phyloP scores from a whole-genome alignment of 2,797 vertebrate species.

The Mycteria americana region DNA sequence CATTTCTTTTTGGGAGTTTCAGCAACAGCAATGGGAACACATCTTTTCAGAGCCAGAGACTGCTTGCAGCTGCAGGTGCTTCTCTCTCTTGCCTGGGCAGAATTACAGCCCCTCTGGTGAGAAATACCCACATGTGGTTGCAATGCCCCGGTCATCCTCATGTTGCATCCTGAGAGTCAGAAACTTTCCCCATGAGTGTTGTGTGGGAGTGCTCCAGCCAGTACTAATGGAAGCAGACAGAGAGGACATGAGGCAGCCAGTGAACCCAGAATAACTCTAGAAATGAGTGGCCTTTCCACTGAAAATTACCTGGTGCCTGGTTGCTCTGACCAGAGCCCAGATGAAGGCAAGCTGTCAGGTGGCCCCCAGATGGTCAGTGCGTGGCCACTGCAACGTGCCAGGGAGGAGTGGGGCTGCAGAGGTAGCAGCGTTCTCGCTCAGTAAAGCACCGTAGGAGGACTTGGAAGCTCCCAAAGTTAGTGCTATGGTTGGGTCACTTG shows the following conservation, averaged over 20 bases:
- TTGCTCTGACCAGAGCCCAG: neutral
- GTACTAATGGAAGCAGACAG: neutral
- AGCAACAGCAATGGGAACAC: neutral
- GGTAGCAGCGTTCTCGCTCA: neutral
- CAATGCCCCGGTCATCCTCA: neutral
- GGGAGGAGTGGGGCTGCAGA: fast-evolving
- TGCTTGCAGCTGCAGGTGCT: neutral
- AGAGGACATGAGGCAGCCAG: neutral
- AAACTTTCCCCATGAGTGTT: fast-evolving
- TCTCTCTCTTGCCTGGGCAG: neutral
- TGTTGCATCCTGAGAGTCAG: neutral
- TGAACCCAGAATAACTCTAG: neutral
- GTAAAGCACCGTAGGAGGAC: neutral
- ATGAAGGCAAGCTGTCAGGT: neutral
- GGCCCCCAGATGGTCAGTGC: too few relatives aligned
- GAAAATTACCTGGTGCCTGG: neutral
- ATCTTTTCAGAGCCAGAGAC: neutral
- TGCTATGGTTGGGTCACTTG: neutral
- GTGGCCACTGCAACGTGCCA: neutral
- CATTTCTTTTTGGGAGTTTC: neutral
- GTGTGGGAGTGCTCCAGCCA: neutral
- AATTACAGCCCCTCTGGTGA: neutral
- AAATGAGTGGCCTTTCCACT: neutral
- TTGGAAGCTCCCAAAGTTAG: neutral
- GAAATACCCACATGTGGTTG: neutral